These are phyloP conservation scores for Lepus oiostolus DNA, from an alignment of 2,797 vertebrate genomes.

Conservation along the genomic window DNA sequence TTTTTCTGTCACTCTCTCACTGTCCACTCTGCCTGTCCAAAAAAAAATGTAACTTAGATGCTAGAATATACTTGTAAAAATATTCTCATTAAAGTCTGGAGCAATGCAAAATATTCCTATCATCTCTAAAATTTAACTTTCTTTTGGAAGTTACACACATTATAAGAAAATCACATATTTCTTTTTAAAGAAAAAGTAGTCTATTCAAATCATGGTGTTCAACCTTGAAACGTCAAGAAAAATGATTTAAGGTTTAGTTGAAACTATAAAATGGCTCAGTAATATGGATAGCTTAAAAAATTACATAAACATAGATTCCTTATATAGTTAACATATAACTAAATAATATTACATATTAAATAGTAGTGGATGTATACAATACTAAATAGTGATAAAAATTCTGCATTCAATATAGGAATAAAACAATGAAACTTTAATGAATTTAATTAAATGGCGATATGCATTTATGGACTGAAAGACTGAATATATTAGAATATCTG, in stretches of 20 bases:
- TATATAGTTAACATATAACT: neutral
- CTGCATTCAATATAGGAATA: neutral
- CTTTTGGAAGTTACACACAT: neutral
- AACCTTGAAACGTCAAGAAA: neutral
- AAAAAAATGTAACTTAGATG: neutral
- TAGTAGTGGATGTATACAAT: neutral
- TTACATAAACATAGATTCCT: neutral
- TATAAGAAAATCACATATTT: neutral
- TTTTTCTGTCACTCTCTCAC: too few species aligned
- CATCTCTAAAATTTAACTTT: neutral
- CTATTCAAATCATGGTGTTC: neutral
- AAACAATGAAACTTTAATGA: neutral
- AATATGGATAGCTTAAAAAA: neutral
- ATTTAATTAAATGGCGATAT: neutral
- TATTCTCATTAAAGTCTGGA: neutral
- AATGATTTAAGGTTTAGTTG: neutral
- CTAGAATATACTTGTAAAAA: neutral
- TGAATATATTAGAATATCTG: neutral
- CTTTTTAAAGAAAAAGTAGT: neutral
- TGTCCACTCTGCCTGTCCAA: too few species aligned
- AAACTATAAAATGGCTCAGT: neutral
- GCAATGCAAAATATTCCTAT: neutral
- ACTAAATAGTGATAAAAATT: neutral
- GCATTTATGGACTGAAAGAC: neutral
- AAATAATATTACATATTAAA: neutral